Evolutionary conservation across 1,140 invertebrate genomes (phyloP), one percentile per base, ranked within the genome.

Genomic region (Apis dorsata): DNA sequence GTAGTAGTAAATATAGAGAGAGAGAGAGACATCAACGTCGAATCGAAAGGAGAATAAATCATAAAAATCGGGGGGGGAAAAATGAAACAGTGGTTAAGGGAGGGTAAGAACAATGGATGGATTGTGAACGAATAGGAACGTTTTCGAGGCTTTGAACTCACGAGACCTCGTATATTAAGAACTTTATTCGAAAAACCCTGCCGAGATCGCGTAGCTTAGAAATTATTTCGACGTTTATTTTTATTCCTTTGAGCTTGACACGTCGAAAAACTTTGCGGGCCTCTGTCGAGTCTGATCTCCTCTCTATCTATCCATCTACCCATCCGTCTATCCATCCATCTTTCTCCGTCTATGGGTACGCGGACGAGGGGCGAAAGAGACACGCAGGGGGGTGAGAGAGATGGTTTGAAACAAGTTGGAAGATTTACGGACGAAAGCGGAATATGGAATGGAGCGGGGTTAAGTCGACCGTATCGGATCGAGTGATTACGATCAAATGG

Each of bases 181-280:
- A 84, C 83, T 84, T 84, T 84, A 84, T 84, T 81, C 79, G 71
- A 75, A 74, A 79, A 74, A 73, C 57, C 71, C 79, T n/a, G 62
- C 65, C 60, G 73, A 77, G 78, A 84, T 79, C 83, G 79, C 72
- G 63, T 66, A 59, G 80, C 44, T 59, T 24, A 24, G 75, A 79
- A 84, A 84, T 84, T 84, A 84, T 84, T 84, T 84, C 83, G 59
- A 84, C 83, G 79, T 84, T 84, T 84, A 84, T 84, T 81, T 79
- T 81, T 81, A 72, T 84, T 81, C 72, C 79, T 81, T 81, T 69
- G 83, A 84, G 83, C 78, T 84, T 81, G 72, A 76, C 83, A 66
- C 83, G 79, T 81, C 70, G 68, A 53, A 28, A 71, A 81, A 84
- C 57, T 83, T 83, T 59, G 51, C 59, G 59, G 17, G 21, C n/a